Evolutionary conservation across 2,888 invertebrate species (phyloP), one percentile per base, ranked within the genome.

Genomic region (Biston betularia): DNA sequence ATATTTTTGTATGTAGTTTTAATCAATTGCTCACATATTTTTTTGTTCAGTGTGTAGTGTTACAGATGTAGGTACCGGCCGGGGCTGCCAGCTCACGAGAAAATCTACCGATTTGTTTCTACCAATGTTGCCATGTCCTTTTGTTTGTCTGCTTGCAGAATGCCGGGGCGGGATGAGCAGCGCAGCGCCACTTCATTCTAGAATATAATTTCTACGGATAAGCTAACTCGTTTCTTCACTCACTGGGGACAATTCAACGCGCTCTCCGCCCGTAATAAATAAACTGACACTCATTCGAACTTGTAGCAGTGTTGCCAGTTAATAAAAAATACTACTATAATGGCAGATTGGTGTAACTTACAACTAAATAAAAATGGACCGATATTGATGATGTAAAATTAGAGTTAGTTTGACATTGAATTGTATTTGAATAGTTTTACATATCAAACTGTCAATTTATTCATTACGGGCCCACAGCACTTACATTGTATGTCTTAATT

Each of bases 81-180:
- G 87, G 87, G 86, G 87, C 81, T 85, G 86, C 86, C 87, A 81
- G 89, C 82, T 79, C 81, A 79, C 81, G 81, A 81, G 76, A 79
- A 71, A 70, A 72, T 24, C 72, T 67, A 62, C 75, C 57, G 73
- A 74, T 71, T 79, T 75, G 74, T 75, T 80, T 82, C 75, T 80
- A 81, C 76, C 77, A 83, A 82, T 88, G 83, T 92, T 93, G 93
- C 93, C 92, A 93, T 92, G 91, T 92, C 79, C 76, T 84, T 90
- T 86, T 91, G 88, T 92, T 92, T 91, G 85, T 91, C 85, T 93
- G 90, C 84, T 93, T 93, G 75, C 93, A 93, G 93, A 90, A 79
- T 68, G 77, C 78, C 78, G 81, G 77, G 77, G 55, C 68, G 65
- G 77, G 79, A 76, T 77, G 76, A 77, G 72, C 79, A 77, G 81